Conservation (phyloP, 2,888 invertebrate genomes). For the Sepioteuthis lessoniana region DNA sequence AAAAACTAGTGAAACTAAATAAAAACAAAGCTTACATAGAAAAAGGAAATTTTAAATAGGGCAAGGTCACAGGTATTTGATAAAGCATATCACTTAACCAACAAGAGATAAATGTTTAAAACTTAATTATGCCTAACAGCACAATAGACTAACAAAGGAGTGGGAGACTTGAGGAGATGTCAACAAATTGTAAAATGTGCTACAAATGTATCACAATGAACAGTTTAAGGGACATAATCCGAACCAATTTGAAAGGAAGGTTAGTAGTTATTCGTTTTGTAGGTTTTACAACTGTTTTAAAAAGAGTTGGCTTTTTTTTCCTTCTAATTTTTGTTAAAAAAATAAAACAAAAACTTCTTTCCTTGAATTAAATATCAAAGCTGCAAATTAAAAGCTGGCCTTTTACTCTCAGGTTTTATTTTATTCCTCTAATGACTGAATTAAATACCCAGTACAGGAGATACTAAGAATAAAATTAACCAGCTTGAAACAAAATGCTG, state of each 20-base stretch:
- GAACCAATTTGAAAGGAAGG: not conserved
- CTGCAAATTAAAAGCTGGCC: too few species aligned
- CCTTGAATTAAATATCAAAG: too few species aligned
- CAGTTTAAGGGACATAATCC: not conserved
- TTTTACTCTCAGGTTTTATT: too few species aligned
- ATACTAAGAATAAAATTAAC: too few species aligned
- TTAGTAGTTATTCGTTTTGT: not conserved
- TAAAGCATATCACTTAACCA: not conserved
- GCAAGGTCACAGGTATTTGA: not conserved
- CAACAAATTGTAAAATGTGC: not conserved
- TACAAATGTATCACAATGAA: not conserved
- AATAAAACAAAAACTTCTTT: too few species aligned
- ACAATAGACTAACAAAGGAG: not conserved
- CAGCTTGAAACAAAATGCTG: too few species aligned
- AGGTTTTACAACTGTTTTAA: too few species aligned
- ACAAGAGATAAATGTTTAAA: not conserved
- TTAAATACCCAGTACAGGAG: too few species aligned
- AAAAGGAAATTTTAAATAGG: not conserved
- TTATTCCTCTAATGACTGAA: too few species aligned
- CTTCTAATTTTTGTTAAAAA: too few species aligned
- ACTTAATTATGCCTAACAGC: not conserved
- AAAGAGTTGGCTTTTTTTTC: too few species aligned
- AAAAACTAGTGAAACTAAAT: not conserved
- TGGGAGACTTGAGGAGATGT: not conserved
- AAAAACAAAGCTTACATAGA: not conserved